Percentiles rank a stretch among this genome's conserved stretches.
Conservation (phyloP, 2,888 invertebrate genomes). For the Andrena bicolor region DNA sequence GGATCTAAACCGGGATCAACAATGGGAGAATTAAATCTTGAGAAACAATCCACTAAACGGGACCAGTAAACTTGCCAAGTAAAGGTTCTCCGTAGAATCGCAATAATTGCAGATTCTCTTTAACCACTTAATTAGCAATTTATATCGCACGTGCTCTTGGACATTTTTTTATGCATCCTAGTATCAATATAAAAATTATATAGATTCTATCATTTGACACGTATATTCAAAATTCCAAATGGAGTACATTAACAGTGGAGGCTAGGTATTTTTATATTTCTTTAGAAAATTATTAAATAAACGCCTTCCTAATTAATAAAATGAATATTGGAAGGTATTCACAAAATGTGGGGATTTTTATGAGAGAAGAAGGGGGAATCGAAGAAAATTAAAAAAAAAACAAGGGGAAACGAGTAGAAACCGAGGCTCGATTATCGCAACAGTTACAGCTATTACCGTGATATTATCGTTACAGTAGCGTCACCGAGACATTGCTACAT, state of each 20-base stretch:
- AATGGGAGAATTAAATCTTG: slow-evolving; percentile 58
- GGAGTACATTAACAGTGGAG: no score
- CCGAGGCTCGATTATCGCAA: slow-evolving; percentile 64
- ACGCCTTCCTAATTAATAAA: no score
- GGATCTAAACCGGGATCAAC: slow-evolving; percentile 34
- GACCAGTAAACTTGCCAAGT: slow-evolving; percentile 2
- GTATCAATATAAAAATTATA: no score
- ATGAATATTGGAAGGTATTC: no score
- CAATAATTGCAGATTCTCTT: slow-evolving; percentile 18
- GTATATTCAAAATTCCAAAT: no score
- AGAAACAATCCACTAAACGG: slow-evolving; percentile 50
- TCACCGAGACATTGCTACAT: slow-evolving; percentile 65
- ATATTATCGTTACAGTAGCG: slow-evolving; percentile 72
- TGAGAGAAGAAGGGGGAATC: background rate
- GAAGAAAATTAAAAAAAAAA: background rate
- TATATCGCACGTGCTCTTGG: background rate
- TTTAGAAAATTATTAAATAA: no score
- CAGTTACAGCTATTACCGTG: slow-evolving; percentile 63
- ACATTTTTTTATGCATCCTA: background rate
- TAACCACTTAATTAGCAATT: background rate
- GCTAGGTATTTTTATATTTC: no score
- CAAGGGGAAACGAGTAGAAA: slow-evolving; percentile 39
- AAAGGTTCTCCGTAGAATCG: slow-evolving; percentile 20
- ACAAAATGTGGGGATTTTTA: background rate
- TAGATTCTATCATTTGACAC: no score